phyloP scores from a whole-genome alignment of 2,888 invertebrate species.

The Trissolcus japonicus region DNA sequence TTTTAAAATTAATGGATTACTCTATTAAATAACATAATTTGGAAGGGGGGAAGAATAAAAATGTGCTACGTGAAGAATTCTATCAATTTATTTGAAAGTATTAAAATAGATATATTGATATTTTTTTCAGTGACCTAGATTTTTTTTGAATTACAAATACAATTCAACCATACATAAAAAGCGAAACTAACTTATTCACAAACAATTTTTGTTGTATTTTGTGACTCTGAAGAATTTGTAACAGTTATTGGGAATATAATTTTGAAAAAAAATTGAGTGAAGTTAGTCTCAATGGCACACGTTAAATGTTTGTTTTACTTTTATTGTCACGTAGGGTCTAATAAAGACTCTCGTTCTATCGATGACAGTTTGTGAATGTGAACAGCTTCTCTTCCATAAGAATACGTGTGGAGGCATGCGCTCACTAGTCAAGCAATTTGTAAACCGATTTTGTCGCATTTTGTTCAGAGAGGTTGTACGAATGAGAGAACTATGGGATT shows the following conservation, averaged over 20 bases:
- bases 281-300: constrained; percentile 5
- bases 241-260: constrained; percentile 12
- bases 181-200: constrained; percentile 49
- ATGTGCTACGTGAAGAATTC: not conserved
- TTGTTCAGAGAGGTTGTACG: constrained; percentile 62
- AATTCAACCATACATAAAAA: constrained; percentile 3
- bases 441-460: constrained; percentile 68
- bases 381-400: constrained; percentile 58
- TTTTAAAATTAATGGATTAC: too few species aligned
- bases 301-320: constrained; percentile 10
- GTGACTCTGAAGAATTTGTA: constrained; percentile 23
- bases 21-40: too few species aligned
- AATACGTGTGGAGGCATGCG: constrained; percentile 66
- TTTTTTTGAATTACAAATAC: not conserved
- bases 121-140: not conserved
- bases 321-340: constrained; percentile 37
- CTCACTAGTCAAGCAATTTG: constrained; percentile 76
- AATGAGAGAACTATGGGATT: constrained; percentile 45
- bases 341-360: constrained; percentile 47
- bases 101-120: not conserved
- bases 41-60: too few species aligned
- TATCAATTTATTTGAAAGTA: constrained; percentile 1
- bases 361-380: constrained; percentile 53
- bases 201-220: constrained; percentile 28
- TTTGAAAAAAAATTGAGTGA: constrained; percentile 16